Conservation (phyloP, 1,140 invertebrate genomes). For the Macrostomum lignano region DNA sequence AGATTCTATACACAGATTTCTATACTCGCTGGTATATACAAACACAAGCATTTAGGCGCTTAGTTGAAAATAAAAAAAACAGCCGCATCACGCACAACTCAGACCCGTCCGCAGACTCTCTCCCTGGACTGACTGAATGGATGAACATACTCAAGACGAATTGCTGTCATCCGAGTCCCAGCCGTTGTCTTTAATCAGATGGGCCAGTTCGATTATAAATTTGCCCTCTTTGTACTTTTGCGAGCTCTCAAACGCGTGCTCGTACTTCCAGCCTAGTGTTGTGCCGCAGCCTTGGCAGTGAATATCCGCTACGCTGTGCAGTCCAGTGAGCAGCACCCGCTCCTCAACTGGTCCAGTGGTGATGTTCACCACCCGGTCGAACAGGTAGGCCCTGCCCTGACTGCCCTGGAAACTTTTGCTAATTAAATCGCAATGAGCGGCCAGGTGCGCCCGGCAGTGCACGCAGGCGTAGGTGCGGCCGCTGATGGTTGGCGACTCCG, state of each 20-base stretch:
- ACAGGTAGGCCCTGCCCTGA: constrained; percentile 95
- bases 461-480: constrained; percentile 99
- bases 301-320: constrained; percentile 96
- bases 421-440: constrained; percentile 97
- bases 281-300: constrained; percentile 99
- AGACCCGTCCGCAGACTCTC: too few relatives aligned
- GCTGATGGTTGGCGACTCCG: too few relatives aligned
- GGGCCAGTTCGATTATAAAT: constrained; percentile 96
- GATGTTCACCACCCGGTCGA: constrained; percentile 99
- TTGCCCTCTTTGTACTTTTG: constrained; percentile 99
- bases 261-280: constrained; percentile 99
- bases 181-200: constrained; percentile 99
- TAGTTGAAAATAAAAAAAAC: too few relatives aligned
- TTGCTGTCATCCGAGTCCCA: constrained; percentile 16
- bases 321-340: constrained; percentile 63
- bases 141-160: too few relatives aligned
- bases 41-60: too few relatives aligned
- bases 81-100: too few relatives aligned
- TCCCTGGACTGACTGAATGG: too few relatives aligned
- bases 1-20: too few relatives aligned
- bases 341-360: constrained; percentile 93
- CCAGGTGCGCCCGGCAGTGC: constrained; percentile 93
- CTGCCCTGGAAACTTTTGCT: constrained; percentile 99
- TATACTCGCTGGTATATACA: too few relatives aligned
- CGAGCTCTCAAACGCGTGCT: constrained; percentile 95